A percentile compares a stretch with the other conserved stretches of the same genome.
These are phyloP conservation scores for Drosophila anomelani DNA, from an alignment of 2,888 invertebrate species.

Conservation along the genomic window DNA sequence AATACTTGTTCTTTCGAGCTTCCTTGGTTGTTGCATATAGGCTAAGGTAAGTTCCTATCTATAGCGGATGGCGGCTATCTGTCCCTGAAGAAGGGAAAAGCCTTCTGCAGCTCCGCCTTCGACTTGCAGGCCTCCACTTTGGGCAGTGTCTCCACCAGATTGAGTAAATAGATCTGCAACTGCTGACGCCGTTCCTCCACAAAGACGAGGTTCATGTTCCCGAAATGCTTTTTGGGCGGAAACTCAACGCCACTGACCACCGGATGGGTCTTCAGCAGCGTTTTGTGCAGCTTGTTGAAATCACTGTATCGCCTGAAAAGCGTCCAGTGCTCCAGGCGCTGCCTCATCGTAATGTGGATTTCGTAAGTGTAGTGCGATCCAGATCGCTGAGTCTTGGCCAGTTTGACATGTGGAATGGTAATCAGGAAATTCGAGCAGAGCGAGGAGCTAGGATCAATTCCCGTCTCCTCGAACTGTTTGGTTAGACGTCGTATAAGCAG, in stretches of 20 bases:
- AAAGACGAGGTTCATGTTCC: constrained; percentile 94
- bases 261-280: constrained; percentile 91
- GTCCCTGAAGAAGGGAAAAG: constrained; percentile 94
- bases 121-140: constrained; percentile 91
- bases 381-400: constrained; percentile 69
- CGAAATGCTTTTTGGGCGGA: constrained; percentile 97
- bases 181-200: constrained; percentile 94
- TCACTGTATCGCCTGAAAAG: constrained; percentile 97
- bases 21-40: constrained; percentile 15
- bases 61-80: constrained; percentile 75
- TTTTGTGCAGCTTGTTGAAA: constrained; percentile 93
- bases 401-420: constrained; percentile 83
- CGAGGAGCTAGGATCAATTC: constrained; percentile 80
- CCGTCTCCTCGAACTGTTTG: constrained; percentile 78
- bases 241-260: constrained; percentile 93
- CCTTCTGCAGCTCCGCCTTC: constrained; percentile 91
- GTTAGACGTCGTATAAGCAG: constrained; percentile 81
- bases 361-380: constrained; percentile 82
- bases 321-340: constrained; percentile 94
- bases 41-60: background rate
- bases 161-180: constrained; percentile 94
- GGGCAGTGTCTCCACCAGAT: constrained; percentile 92
- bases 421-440: constrained; percentile 82
- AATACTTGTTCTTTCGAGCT: constrained; percentile 61
- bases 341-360: constrained; percentile 83